A percentile compares a stretch with the other conserved stretches of the same genome.
Conservation (phyloP, 2,113 vertebrate genomes). For the Aegotheles bennettii region DNA sequence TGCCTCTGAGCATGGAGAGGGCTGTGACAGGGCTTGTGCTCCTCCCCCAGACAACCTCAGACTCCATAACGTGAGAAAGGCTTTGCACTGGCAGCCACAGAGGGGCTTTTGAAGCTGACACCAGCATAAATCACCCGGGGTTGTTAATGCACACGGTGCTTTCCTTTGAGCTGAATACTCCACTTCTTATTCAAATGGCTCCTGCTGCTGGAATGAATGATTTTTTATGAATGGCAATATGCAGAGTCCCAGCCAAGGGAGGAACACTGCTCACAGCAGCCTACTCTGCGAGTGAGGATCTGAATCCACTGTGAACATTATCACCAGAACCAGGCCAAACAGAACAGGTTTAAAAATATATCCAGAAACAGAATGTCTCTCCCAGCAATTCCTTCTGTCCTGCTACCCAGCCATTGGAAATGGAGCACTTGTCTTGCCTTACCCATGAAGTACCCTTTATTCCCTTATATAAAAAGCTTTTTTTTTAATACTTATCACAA, state of each 20-base stretch:
- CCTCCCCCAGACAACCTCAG: no score
- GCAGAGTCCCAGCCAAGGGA: background rate
- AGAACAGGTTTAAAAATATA: background rate
- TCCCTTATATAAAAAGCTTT: background rate
- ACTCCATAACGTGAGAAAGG: fast-evolving
- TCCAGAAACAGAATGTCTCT: background rate
- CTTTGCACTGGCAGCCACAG: background rate
- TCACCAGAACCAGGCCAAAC: background rate
- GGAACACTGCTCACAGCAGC: background rate
- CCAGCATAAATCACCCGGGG: fast-evolving
- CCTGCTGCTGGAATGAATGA: background rate
- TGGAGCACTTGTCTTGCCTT: background rate
- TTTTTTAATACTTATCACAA: background rate
- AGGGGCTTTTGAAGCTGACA: background rate
- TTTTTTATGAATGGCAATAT: background rate
- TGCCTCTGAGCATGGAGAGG: no score
- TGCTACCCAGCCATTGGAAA: background rate
- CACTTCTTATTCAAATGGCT: background rate
- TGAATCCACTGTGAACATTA: background rate
- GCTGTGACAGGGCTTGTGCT: no score
- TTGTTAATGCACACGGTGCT: background rate
- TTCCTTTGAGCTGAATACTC: background rate
- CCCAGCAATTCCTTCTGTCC: background rate
- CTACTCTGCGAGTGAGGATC: background rate
- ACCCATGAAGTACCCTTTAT: background rate